phyloP scores from a whole-genome alignment of 1,140 invertebrate genomes.

The Pogonomyrmex barbatus region DNA sequence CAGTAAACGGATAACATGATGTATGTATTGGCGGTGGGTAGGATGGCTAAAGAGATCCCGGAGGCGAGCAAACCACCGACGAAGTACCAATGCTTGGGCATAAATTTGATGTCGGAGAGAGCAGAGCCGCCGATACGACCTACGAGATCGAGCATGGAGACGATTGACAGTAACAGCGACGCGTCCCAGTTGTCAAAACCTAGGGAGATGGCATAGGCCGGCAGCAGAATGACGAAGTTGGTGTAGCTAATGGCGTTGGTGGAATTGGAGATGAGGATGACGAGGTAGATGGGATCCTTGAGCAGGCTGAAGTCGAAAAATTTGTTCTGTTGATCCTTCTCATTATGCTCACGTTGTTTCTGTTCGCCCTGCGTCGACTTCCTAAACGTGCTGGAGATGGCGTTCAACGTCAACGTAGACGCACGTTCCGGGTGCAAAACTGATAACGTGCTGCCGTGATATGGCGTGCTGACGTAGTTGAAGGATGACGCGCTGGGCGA shows the following conservation, averaged over 20 bases:
- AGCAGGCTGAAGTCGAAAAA: constrained; percentile 92
- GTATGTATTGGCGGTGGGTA: constrained; percentile 88
- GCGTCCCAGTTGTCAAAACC: constrained; percentile 90
- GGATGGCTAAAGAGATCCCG: constrained; percentile 89
- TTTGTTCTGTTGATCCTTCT: constrained; percentile 87
- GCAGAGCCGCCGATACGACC: constrained; percentile 94
- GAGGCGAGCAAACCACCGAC: constrained; percentile 92
- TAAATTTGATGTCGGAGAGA: constrained; percentile 90
- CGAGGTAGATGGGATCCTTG: constrained; percentile 92
- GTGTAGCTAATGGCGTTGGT: constrained; percentile 95
- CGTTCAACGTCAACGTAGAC: constrained; percentile 91
- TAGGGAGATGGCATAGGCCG: constrained; percentile 90
- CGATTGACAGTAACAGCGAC: constrained; percentile 91
- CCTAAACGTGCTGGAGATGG: constrained; percentile 87
- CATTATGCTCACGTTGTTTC: constrained; percentile 71
- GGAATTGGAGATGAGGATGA: constrained; percentile 93
- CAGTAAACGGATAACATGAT: constrained; percentile 89
- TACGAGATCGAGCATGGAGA: constrained; percentile 92
- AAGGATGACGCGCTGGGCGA: constrained; percentile 93
- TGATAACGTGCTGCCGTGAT: constrained; percentile 93
- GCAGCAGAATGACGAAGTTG: constrained; percentile 93
- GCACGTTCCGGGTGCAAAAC: constrained; percentile 92
- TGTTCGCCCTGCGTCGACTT: constrained; percentile 77
- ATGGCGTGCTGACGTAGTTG: constrained; percentile 93
- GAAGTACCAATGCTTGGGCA: constrained; percentile 93